These are phyloP conservation scores for Phalacrocorax brasilianus DNA, from an alignment of 2,113 vertebrate genomes.

Conservation along the genomic window DNA sequence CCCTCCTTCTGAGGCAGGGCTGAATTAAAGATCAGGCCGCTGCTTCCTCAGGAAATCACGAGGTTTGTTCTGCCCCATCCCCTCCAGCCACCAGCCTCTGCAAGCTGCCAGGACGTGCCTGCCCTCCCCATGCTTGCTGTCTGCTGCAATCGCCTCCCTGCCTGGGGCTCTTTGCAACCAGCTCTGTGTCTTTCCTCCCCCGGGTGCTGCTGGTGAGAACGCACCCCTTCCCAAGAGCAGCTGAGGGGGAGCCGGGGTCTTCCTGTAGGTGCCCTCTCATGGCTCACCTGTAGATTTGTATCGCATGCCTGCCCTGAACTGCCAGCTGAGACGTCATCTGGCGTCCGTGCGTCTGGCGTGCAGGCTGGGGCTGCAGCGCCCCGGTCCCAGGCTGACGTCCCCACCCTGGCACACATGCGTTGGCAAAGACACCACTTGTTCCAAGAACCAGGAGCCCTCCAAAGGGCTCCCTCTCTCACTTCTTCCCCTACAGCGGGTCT, in stretches of 20 bases:
- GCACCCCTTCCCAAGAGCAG: neutral
- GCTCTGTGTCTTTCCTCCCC: neutral
- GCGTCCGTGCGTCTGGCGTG: too few species aligned
- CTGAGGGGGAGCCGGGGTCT: neutral
- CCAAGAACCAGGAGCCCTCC: neutral
- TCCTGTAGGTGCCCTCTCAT: neutral
- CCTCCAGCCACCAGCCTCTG: neutral
- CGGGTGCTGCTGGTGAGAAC: neutral
- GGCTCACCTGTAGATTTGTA: neutral
- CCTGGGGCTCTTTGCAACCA: neutral
- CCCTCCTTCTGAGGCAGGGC: too few species aligned
- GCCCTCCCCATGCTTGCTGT: neutral
- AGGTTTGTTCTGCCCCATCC: neutral
- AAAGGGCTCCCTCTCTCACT: neutral
- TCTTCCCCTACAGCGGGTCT: neutral
- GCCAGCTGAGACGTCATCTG: neutral
- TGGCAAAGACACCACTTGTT: neutral
- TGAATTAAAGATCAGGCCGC: neutral
- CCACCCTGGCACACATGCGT: accelerated
- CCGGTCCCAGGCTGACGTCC: neutral
- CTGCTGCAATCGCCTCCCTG: accelerated
- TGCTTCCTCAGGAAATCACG: neutral
- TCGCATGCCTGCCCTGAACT: neutral
- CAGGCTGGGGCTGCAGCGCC: neutral
- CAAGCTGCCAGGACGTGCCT: neutral